A percentile compares a stretch with the other conserved stretches of the same genome.
Evolutionary conservation across 2,888 invertebrate genomes (phyloP).

Genomic region (Thelaira solivaga): DNA sequence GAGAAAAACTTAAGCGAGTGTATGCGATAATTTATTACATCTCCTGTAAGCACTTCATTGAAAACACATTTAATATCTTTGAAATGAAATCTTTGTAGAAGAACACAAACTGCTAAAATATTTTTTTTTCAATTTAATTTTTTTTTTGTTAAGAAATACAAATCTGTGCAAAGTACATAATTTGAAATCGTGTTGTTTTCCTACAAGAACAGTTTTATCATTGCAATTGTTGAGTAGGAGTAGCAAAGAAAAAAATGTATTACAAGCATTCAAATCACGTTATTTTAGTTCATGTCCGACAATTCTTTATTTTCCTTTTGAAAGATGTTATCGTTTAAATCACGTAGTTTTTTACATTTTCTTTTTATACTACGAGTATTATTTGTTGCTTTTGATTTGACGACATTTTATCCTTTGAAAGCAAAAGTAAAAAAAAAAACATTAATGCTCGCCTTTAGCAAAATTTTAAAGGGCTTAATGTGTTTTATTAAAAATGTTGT

Average conservation of each 20-base stretch:
- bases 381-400: constrained; percentile 45
- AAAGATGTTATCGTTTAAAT: constrained; percentile 49
- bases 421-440: constrained; percentile 18
- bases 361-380: constrained; percentile 8
- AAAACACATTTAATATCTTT: constrained; percentile 56
- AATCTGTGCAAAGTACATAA: constrained; percentile 40
- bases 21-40: constrained; percentile 47
- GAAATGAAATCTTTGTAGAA: constrained; percentile 40
- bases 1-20: constrained; percentile 29
- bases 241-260: too few species aligned
- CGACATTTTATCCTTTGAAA: constrained; percentile 16
- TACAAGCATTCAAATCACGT: constrained; percentile 70
- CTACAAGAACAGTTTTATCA: constrained; percentile 36
- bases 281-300: constrained; percentile 70
- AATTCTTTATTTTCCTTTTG: constrained; percentile 63
- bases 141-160: background rate
- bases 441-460: background rate
- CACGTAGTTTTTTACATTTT: constrained; percentile 47
- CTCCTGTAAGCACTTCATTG: constrained; percentile 40
- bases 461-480: background rate
- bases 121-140: background rate
- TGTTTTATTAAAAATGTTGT: too few species aligned
- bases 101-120: constrained; percentile 19
- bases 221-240: constrained; percentile 23
- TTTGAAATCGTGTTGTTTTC: constrained; percentile 33